Base-by-base conservation (phyloP, 2,888 invertebrate species). In the Drepana falcataria region DNA sequence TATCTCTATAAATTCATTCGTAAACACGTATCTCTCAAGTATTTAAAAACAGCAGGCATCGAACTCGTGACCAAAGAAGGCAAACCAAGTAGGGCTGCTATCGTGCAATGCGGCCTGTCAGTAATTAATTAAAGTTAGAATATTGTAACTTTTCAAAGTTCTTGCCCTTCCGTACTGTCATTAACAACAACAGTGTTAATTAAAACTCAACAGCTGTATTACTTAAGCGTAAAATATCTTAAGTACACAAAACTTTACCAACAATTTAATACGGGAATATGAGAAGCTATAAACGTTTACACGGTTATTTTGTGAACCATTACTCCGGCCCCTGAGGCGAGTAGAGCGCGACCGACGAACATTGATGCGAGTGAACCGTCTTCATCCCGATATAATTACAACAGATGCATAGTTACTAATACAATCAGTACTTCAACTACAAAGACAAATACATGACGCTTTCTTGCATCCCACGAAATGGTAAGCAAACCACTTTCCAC, bases 281-380 rank as follows among this genome's bases (percentile, higher is more conserved):
- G 21, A 37, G 34, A 6, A 51, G 44, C 9, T 44, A 51, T 51
- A 51, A 51, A 51, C 51, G 51, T 40, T 51, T 51, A 49, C 40
- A 51, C 41, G 40, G 40, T 21, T 34, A 9, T 51, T 51, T 41
- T 5, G 34, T 33, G 35, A 33, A 33, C 41, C 51, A 40, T 51
- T 51, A 51, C 40, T 40, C 34, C 21, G 34, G 33, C 3, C 44
- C 44, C 9, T 44, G 44, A 51, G 33, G 51, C 51, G 51, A 51
- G 51, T 9, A 44, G 44, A 44, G 7, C 44, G 44, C 44, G 44
- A 44, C 44, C 44, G 44, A 44, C 44, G 44, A 9, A 44, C 44
- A 44, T 37, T 44, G 44, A 44, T 44, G 44, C 44, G 9, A 44
- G 44, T 9, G 44, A 44, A 44, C 9, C 44, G 9, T 44, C 44